Evolutionary conservation across 2,113 vertebrate genomes (phyloP).

Genomic region (Turdus rufiventris): DNA sequence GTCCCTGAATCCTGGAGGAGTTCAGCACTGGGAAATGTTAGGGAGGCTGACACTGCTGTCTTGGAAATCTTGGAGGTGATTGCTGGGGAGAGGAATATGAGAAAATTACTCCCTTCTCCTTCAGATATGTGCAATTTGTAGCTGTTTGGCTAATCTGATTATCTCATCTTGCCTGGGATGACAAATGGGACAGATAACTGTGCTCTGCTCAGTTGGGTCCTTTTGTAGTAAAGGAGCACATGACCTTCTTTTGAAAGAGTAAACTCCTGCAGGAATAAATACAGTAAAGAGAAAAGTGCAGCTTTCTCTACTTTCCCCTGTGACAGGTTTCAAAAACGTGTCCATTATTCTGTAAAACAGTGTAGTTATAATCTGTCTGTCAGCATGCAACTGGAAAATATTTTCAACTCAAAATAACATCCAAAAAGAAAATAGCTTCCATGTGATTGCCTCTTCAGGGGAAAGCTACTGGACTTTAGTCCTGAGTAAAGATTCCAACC

Average conservation of each 20-base stretch:
- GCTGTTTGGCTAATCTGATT: neutral
- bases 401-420: conserved; percentile 51
- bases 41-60: neutral
- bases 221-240: neutral
- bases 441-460: neutral
- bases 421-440: conserved; percentile 41
- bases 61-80: neutral
- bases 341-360: neutral
- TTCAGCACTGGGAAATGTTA: neutral
- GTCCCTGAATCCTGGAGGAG: neutral
- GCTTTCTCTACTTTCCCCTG: neutral
- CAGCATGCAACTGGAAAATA: conserved; percentile 37
- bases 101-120: conserved; percentile 1
- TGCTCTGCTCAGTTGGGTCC: neutral
- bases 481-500: conserved; percentile 20
- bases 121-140: neutral
- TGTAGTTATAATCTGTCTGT: neutral
- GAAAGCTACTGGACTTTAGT: neutral
- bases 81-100: neutral
- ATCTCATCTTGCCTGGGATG: neutral
- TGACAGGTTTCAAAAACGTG: neutral
- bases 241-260: neutral
- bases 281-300: neutral
- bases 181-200: neutral
- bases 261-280: neutral